Evolutionary conservation across 2,113 vertebrate genomes (phyloP).

Genomic region (Eptatretus burgeri): DNA sequence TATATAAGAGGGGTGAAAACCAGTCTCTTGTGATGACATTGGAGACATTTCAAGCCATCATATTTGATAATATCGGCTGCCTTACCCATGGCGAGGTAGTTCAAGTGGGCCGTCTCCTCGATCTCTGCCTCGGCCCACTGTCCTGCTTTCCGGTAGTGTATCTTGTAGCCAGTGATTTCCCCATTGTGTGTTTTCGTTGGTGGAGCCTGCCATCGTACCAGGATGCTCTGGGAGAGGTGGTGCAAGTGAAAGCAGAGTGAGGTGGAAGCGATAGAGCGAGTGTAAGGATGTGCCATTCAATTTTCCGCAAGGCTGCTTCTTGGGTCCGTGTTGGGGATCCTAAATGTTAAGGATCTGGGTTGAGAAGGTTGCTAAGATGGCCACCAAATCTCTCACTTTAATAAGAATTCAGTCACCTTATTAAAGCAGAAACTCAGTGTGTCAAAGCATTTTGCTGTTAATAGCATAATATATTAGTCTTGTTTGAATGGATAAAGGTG

Average conservation of each 20-base stretch:
- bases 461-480: no score
- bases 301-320: background rate
- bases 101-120: conserved; percentile 3
- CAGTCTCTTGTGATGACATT: no score
- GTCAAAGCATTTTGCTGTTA: no score
- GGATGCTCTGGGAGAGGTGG: conserved; percentile 29
- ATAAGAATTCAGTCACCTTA: background rate
- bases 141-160: conserved; percentile 50
- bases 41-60: no score
- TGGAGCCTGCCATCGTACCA: conserved; percentile 72
- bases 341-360: background rate
- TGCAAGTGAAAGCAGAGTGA: background rate
- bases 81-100: conserved; percentile 4
- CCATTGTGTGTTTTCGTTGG: conserved; percentile 46
- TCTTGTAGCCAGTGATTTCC: conserved; percentile 60
- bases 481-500: no score
- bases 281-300: background rate
- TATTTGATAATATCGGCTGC: no score
- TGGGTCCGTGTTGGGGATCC: background rate
- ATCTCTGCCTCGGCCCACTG: background rate
- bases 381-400: background rate
- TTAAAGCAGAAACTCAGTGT: no score
- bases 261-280: background rate
- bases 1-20: no score
- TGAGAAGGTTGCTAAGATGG: background rate